Evolutionary conservation across 1,140 invertebrate genomes (phyloP).

Genomic region (Neoseiulus cucumeris): DNA sequence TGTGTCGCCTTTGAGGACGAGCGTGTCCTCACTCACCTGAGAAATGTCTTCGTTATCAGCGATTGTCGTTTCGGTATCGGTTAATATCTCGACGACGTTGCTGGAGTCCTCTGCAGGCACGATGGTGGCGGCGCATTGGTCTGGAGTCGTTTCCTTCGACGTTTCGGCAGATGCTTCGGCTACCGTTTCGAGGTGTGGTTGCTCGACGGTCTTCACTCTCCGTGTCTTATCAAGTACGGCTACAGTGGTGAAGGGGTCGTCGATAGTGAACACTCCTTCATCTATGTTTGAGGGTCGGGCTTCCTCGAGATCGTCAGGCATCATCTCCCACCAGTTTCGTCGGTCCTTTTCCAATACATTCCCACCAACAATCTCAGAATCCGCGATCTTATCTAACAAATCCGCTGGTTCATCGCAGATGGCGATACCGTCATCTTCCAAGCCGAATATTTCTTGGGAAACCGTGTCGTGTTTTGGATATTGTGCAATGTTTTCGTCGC

Average conservation of each 20-base stretch:
- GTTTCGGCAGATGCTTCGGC: background rate
- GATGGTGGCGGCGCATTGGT: background rate
- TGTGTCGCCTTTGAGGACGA: background rate
- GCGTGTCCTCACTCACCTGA: background rate
- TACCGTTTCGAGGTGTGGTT: conserved; percentile 4
- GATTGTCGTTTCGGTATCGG: background rate
- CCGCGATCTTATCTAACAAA: no score
- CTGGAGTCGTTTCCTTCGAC: conserved; percentile 7
- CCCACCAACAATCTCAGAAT: no score
- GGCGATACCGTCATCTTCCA: no score
- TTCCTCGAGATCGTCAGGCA: background rate
- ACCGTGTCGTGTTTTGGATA: no score
- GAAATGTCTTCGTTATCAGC: background rate
- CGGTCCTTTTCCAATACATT: background rate
- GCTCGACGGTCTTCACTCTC: background rate
- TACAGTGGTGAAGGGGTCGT: background rate
- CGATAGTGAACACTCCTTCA: background rate
- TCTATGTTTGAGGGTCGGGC: background rate
- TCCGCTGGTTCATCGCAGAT: no score
- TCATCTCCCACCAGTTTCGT: conserved; percentile 2
- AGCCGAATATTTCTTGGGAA: no score
- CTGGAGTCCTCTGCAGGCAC: background rate
- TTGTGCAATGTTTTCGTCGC: no score
- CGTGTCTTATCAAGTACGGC: background rate
- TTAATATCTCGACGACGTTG: background rate